phyloP scores from a whole-genome alignment of 2,113 vertebrate genomes.

The Pandion haliaetus region DNA sequence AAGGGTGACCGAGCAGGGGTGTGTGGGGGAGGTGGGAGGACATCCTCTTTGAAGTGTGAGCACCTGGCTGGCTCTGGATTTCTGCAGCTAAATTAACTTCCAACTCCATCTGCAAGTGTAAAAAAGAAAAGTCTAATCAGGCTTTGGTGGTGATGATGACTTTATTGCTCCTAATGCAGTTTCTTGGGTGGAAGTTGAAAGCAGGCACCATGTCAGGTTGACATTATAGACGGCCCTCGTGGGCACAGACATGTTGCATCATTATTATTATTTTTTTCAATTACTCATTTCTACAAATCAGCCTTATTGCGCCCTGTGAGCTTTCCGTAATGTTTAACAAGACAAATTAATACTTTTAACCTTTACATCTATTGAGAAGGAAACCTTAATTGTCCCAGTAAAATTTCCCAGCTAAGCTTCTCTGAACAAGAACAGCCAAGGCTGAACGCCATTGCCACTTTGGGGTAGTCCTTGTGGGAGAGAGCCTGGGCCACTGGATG shows the following conservation, averaged over 20 bases:
- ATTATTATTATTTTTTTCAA: neutral
- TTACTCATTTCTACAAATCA: neutral
- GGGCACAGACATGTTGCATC: neutral
- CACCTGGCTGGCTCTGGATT: neutral
- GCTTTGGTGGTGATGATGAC: neutral
- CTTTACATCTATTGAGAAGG: neutral
- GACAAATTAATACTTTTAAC: neutral
- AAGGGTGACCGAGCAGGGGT: neutral
- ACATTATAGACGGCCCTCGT: neutral
- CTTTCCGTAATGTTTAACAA: neutral
- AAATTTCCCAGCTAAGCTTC: neutral
- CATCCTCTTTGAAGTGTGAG: neutral
- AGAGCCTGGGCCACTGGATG: neutral
- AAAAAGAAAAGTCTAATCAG: neutral
- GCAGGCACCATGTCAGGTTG: neutral
- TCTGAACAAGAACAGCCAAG: neutral
- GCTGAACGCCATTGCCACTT: neutral
- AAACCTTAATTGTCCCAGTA: neutral
- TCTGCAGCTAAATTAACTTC: neutral
- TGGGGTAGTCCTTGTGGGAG: neutral
- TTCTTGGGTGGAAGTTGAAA: constrained; percentile 31
- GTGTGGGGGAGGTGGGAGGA: neutral
- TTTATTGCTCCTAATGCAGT: neutral
- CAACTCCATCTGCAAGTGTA: neutral
- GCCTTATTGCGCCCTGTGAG: neutral